Evolutionary conservation across 1,140 invertebrate species (phyloP).

Genomic region (Pseudomyrmex sp.): DNA sequence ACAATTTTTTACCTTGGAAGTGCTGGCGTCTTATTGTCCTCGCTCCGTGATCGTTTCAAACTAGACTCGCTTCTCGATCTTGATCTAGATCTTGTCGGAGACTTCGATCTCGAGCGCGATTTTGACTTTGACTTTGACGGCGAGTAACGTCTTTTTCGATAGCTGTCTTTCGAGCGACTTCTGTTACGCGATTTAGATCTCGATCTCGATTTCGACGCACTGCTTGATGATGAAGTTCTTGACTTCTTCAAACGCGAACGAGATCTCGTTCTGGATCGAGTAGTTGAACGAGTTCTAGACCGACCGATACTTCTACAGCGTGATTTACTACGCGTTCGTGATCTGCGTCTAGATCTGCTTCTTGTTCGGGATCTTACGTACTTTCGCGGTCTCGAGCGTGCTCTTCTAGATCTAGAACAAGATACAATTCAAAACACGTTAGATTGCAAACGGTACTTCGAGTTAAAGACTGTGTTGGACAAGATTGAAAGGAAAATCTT

Average conservation of each 20-base stretch:
- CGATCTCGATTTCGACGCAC: conserved; percentile 80
- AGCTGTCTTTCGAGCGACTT: conserved; percentile 79
- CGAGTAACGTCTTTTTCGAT: conserved; percentile 76
- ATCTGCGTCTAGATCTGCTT: conserved; percentile 73
- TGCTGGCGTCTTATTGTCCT: conserved; percentile 80
- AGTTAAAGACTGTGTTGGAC: no score
- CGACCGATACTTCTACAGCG: conserved; percentile 69
- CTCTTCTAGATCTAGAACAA: conserved; percentile 70
- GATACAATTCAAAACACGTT: no score
- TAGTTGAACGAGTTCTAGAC: conserved; percentile 74
- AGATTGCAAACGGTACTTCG: no score
- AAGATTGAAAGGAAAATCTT: no score
- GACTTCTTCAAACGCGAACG: conserved; percentile 68
- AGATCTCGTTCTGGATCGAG: conserved; percentile 75
- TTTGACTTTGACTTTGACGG: conserved; percentile 77
- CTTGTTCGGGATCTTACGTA: conserved; percentile 70
- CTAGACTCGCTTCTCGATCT: conserved; percentile 81
- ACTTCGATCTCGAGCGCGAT: conserved; percentile 76
- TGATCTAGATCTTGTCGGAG: conserved; percentile 77
- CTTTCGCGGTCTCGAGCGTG: conserved; percentile 68
- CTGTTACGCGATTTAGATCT: conserved; percentile 80
- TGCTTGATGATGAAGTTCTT: conserved; percentile 71
- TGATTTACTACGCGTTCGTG: conserved; percentile 81
- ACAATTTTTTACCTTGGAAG: conserved; percentile 80
- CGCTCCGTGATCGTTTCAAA: conserved; percentile 79